phyloP scores from a whole-genome alignment of 1,140 invertebrate species.

The Achatina immaculata region DNA sequence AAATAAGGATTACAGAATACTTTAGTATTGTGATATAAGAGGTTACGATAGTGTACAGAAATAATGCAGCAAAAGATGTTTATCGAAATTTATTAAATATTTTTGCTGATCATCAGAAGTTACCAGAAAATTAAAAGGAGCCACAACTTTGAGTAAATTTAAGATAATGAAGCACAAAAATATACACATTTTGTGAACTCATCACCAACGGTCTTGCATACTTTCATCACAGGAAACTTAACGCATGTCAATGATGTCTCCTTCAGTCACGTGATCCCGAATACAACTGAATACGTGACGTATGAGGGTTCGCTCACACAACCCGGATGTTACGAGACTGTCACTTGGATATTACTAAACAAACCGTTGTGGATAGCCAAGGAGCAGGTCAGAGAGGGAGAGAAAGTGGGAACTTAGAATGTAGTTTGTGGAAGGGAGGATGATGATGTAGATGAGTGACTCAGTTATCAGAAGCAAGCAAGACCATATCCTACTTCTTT shows the following conservation, averaged over 20 bases:
- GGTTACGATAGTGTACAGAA: too few species aligned
- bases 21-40: too few species aligned
- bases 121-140: too few species aligned
- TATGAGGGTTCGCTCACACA: conserved; percentile 71
- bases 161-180: too few species aligned
- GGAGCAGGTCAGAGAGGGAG: conserved; percentile 43
- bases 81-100: too few species aligned
- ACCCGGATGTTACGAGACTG: conserved; percentile 70
- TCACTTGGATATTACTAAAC: conserved; percentile 71
- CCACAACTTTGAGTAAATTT: too few species aligned
- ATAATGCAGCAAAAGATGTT: too few species aligned
- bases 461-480: not conserved
- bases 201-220: not conserved
- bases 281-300: conserved; percentile 65
- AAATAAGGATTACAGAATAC: too few species aligned
- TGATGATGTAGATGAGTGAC: not conserved
- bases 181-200: too few species aligned
- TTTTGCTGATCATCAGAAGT: too few species aligned
- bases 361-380: conserved; percentile 67
- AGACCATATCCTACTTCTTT: not conserved
- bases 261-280: conserved; percentile 58
- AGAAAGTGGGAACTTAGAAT: not conserved
- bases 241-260: conserved; percentile 36
- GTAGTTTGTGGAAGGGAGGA: not conserved
- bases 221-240: not conserved